Base-by-base conservation (phyloP, 2,888 invertebrate genomes). In the Bruchidius siliquastri region DNA sequence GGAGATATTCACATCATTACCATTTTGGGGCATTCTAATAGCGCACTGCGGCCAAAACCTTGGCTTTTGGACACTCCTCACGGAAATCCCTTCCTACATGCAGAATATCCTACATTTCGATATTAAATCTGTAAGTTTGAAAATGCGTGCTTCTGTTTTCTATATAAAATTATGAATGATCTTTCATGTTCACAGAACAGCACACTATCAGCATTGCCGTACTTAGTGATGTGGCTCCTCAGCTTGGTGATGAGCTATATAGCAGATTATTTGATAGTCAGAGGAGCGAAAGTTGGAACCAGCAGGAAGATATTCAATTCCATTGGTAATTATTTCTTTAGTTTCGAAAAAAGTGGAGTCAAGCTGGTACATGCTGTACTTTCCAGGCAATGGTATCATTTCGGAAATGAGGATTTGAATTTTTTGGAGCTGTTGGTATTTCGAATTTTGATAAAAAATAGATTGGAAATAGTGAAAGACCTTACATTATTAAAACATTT, bases 21-120 rank as follows among this genome's bases (percentile, higher is more conserved):
- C 95, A 0, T 92, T 96, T 84, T 91, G 92, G 90, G 91, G 94
- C 0, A 88, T 95, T 18, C 83, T 93, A 0, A 82, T 93, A 0
- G 91, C 92, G 0, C 95, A 95, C 82, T 90, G 92, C 77, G 91
- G 93, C 0, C 93, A 94, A 80, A 91, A 90, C 80, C 92, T 95
- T 90, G 95, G 95, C 26, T 95, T 93, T 86, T 94, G 94, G 92
- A 94, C 94, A 67, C 87, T 96, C 26, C 88, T 95, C 0, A 95
- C 95, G 0, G 92, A 95, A 84, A 92, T 94, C 82, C 96, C 96
- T 0, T 90, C 92, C 0, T 96, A 95, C 83, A 92, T 96, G 90
- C 90, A 90, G 79, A 89, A 90, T 69, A 91, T 94, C 8, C 88
- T 95, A 0, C 87, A 89, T 71, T 93, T 91, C 79, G 89, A 95